Evolutionary conservation across 2,797 vertebrate species (phyloP), one percentile per base, ranked within the genome.

Genomic region (Delichon dasypus): DNA sequence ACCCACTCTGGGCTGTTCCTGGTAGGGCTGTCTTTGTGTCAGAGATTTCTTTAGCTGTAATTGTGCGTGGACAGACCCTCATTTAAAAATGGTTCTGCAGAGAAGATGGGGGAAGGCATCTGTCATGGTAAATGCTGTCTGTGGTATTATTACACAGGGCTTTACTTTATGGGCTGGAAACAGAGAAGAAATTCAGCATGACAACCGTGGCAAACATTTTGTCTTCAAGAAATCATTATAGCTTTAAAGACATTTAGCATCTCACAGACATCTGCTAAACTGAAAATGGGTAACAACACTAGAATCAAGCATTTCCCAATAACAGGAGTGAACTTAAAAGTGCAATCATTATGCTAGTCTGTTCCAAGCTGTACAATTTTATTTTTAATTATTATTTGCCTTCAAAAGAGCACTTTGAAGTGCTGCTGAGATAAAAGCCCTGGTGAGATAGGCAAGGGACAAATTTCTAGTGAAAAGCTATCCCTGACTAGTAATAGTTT

Each of bases 311-410:
- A 84, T 84, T 94, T 93, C 55, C 60, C 66, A 66, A n/a, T 42
- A 88, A 47, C 30, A 79, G 34, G 45, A 65, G 17, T 73, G 90
- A 93, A 76, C 32, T 60, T 76, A 70, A 80, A 92, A 92, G 64
- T 87, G 60, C 48, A 74, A 40, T 87, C 71, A 79, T 73, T 70
- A 61, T 61, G 32, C 45, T 93, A 88, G 71, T 67, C 66, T 94
- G 16, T 88, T 89, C 25, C 86, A 91, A 27, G 48, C 45, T 89
- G 48, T 54, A 87, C 45, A 67, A 40, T 74, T 89, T 91, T 88
- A 93, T 94, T 94, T 94, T 91, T 94, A 95, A 95, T 95, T 94
- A 86, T 79, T 95, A 90, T 92, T 94, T 90, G 58, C 66, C 70
- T 94, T 96, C 73, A 91, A 88, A 95, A 88, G 58, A 92, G 27